Evolutionary conservation across 2,113 vertebrate genomes (phyloP).

Genomic region (Emydocephalus ijimae): DNA sequence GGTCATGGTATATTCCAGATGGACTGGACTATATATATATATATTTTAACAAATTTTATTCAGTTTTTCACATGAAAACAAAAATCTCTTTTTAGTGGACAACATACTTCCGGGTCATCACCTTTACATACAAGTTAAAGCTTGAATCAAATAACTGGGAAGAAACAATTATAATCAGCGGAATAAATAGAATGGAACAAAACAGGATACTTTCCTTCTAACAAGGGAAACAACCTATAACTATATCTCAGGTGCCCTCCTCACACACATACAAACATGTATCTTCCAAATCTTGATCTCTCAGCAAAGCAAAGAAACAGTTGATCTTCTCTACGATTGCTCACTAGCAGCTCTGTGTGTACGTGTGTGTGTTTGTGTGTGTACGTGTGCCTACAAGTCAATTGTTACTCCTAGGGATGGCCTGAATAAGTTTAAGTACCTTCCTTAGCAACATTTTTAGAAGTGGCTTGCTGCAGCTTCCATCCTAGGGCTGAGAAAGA

Average conservation of each 20-base stretch:
- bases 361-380: background rate
- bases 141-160: background rate
- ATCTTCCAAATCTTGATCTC: background rate
- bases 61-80: too few species aligned
- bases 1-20: background rate
- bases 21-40: background rate
- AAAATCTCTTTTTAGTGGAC: too few species aligned
- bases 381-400: background rate
- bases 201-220: background rate
- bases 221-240: background rate
- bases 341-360: background rate
- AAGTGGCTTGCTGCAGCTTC: background rate
- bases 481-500: background rate
- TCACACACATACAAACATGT: background rate
- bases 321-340: background rate
- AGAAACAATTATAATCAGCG: background rate
- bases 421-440: background rate
- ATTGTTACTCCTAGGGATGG: background rate
- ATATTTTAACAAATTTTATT: too few species aligned
- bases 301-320: background rate
- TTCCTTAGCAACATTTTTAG: background rate
- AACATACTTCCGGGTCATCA: too few species aligned
- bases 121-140: background rate
- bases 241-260: background rate
- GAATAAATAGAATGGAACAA: background rate